Evolutionary conservation across 1,140 invertebrate genomes (phyloP).

Genomic region (Orchestia grillus): DNA sequence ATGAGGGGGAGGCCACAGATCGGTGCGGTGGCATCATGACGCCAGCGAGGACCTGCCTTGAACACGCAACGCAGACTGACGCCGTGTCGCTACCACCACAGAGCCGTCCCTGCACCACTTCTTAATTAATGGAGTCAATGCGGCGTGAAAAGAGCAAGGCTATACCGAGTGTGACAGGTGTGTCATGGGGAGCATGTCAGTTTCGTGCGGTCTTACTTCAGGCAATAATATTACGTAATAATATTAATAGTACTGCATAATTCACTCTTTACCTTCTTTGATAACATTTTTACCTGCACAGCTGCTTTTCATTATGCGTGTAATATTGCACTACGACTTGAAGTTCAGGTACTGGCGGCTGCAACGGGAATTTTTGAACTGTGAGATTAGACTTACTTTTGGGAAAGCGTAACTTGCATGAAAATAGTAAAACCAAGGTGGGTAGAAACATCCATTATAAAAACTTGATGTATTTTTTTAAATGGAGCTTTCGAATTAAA

Average conservation of each 20-base stretch:
- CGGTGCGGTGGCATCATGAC: not conserved
- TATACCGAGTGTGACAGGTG: not conserved
- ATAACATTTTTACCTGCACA: too few relatives aligned
- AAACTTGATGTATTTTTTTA: too few relatives aligned
- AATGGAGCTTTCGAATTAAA: too few relatives aligned
- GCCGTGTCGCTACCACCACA: not conserved
- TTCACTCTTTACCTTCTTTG: too few relatives aligned
- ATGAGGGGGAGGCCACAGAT: not conserved
- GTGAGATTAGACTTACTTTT: too few relatives aligned
- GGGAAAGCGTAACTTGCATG: too few relatives aligned
- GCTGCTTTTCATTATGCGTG: too few relatives aligned
- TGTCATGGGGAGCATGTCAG: not conserved
- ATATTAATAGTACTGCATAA: not conserved
- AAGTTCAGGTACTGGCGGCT: too few relatives aligned
- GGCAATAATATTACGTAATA: not conserved
- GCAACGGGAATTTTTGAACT: too few relatives aligned
- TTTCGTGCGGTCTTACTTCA: not conserved
- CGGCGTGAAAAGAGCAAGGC: not conserved
- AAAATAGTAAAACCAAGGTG: too few relatives aligned
- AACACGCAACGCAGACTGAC: not conserved
- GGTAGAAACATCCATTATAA: too few relatives aligned
- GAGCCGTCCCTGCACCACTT: not conserved
- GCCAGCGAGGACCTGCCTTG: not conserved
- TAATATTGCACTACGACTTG: too few relatives aligned
- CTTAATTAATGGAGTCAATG: not conserved